Conservation (phyloP, 2,797 vertebrate genomes). For the Phrynocephalus guinanensis region DNA sequence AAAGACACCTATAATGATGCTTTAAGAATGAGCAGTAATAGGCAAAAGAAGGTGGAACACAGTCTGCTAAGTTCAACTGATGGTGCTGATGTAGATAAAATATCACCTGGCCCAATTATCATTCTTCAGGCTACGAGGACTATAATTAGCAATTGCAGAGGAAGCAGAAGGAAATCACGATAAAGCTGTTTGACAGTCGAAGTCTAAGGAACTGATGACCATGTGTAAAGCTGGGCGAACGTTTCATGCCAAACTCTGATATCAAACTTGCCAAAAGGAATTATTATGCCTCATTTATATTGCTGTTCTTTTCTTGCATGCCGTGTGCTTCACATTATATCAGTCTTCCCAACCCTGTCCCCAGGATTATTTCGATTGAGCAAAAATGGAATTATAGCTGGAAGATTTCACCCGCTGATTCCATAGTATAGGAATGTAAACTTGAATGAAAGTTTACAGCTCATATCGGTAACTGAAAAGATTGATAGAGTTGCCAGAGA, state of each 20-base stretch:
- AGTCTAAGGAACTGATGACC: conserved; percentile 22
- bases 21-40: neutral
- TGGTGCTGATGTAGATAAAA: neutral
- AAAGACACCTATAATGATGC: neutral
- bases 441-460: neutral
- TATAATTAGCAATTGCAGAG: conserved; percentile 32
- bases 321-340: neutral
- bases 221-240: conserved; percentile 8
- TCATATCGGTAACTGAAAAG: neutral
- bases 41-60: conserved; percentile 8
- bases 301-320: neutral
- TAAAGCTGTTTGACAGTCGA: conserved; percentile 18
- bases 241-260: neutral
- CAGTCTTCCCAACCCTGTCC: neutral
- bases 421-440: neutral
- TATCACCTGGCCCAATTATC: conserved; percentile 23
- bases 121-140: conserved; percentile 9
- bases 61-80: conserved; percentile 1
- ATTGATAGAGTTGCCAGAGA: neutral
- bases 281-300: neutral
- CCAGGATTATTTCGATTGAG: neutral
- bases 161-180: conserved; percentile 1
- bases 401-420: neutral
- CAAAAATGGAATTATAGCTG: neutral
- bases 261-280: neutral